phyloP scores from a whole-genome alignment of 2,797 vertebrate genomes.

The Limnodromus scolopaceus region DNA sequence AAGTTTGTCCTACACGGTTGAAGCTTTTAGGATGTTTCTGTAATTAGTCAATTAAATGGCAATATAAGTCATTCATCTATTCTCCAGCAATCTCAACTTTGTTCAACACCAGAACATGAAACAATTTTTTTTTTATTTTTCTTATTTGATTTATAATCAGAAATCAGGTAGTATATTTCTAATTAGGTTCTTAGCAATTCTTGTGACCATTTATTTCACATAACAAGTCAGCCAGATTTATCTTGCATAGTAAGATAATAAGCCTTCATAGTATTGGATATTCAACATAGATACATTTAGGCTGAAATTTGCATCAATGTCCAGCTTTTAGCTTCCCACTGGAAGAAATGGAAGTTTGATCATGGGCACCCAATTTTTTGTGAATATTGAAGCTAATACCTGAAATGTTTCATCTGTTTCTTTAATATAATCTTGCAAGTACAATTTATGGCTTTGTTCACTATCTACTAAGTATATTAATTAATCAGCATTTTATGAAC shows the following conservation, averaged over 20 bases:
- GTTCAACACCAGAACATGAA: not conserved
- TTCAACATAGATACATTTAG: not conserved
- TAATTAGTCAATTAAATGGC: not conserved
- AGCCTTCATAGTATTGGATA: not conserved
- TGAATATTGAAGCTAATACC: not conserved
- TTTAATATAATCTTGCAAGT: not conserved
- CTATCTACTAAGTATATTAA: slow-evolving; percentile 29
- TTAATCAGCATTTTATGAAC: slow-evolving; percentile 42
- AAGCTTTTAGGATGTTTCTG: not conserved
- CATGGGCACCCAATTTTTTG: not conserved
- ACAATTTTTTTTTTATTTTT: not conserved
- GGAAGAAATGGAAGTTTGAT: not conserved
- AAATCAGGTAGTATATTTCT: not conserved
- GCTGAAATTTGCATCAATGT: not conserved
- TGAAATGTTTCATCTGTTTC: not conserved
- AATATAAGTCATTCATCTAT: not conserved
- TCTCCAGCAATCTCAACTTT: not conserved
- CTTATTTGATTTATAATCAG: not conserved
- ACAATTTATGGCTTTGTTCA: slow-evolving; percentile 8
- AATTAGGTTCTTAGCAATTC: not conserved
- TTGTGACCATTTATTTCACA: not conserved
- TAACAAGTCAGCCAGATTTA: not conserved
- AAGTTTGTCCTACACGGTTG: not conserved
- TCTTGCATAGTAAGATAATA: not conserved
- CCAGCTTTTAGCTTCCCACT: not conserved